Evolutionary conservation across 2,113 vertebrate species (phyloP), one percentile per base, ranked within the genome.

Genomic region (Bufo gargarizans): DNA sequence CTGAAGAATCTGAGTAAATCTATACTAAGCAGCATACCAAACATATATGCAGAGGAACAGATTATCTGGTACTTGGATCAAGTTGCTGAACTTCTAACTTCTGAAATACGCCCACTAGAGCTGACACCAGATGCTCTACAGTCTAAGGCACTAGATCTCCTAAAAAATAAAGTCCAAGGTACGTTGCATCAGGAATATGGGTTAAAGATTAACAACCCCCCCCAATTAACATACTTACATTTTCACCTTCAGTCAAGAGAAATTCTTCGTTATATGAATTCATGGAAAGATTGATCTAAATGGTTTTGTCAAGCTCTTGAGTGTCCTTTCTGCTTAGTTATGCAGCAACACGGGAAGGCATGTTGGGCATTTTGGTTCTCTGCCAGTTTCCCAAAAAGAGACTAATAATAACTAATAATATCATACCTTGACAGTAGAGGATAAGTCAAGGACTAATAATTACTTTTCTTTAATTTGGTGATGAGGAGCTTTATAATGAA

Each of bases 1-100:
- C 10, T 77, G 43, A 76, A 76, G 43, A 16, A 16, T 4, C 4
- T 5, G 17, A 85, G 19, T 85, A 49, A 59, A 14, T 56, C 0
- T 20, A 67, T 78, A 55, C 45, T 86, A 3, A 12, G 50, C 13
- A 4, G 2, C 17, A 67, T 86, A 43, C 47, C 59, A 11, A 17
- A 43, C 11, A 20, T 83, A 19, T 67, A 77, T 63, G 14, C 80
- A 67, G 80, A 84, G 17, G 56, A 65, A 10, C 13, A 88, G n/a
- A 77, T 88, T 33, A 59, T 61, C 8, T 53, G 43, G 43, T 88
- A 77, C 79, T 45, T 88, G 47, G 16, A 82, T 56, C 47, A 53
- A 55, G 61, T 83, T 33, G 76, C 80, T 77, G 87, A 84, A 56
- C 53, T 83, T 45, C 20, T 88, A 6, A 20, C n/a, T 47, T 13